Base-by-base conservation (phyloP, 1,140 invertebrate genomes). In the Chrysopa pallens region DNA sequence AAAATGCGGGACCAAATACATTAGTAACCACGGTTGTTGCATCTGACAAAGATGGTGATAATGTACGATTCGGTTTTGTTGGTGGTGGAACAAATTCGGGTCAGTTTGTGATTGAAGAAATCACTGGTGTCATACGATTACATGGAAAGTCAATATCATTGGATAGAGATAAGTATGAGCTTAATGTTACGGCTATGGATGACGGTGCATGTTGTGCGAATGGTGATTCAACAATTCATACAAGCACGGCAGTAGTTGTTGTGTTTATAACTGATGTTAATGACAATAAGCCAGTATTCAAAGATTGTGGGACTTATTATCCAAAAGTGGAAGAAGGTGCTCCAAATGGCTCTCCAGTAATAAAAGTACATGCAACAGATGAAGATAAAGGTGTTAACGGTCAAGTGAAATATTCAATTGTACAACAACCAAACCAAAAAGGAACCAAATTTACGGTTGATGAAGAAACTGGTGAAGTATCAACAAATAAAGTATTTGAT, bases 211-310 rank as follows among this genome's bases (percentile, higher is more conserved):
- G 90, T 58, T 95, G 90, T 56, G 77, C 78, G 2, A 84, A 88
- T 48, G 88, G 88, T 0, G 79, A 81, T 40, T 63, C 72, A 0
- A 88, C 81, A 0, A 84, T 87, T 45, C 89, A 94, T 54, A 93
- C 88, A 0, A 87, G 83, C 14, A 93, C 89, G 0, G 90, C 89
- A n/a, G 85, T 94, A 0, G 89, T 94, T 2, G 90, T 94, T 1
- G 90, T 95, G 0, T 93, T 93, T 53, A 93, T 95, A 37, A 94
- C 90, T 1, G 91, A 95, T 55, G 89, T 94, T 1, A 95, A 94
- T 56, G 89, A 94, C 50, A 93, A 93, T 56, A 93, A 92, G 53
- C 89, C 90, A 0, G 78, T 90, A 23, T 95, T 95, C 54, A 85
- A 90, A 59, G 87, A 93, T 48, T 94, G 90, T 58, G 75, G 76